Percentiles rank a stretch among this genome's conserved stretches.
phyloP scores from a whole-genome alignment of 2,888 invertebrate genomes.

The Plagodis pulveraria region DNA sequence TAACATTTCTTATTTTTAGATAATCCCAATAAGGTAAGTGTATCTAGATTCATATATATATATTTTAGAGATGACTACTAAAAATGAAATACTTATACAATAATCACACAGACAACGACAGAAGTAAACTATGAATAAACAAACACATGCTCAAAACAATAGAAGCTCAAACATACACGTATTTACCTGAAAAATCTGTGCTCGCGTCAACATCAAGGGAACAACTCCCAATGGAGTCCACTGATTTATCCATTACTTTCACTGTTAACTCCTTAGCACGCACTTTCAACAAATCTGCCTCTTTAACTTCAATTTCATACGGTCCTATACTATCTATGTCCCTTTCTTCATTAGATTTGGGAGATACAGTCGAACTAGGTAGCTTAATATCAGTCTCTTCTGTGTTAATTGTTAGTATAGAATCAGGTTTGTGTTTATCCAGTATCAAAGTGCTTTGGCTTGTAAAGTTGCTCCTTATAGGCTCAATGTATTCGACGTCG shows the following conservation, averaged over 20 bases:
- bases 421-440: slow-evolving; percentile 69
- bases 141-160: slow-evolving; percentile 46
- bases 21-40: no score
- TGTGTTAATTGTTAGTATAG: slow-evolving; percentile 73
- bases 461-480: slow-evolving; percentile 78
- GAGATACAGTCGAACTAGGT: slow-evolving; percentile 77
- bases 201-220: slow-evolving; percentile 93
- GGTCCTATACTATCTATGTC: slow-evolving; percentile 77
- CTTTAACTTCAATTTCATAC: slow-evolving; percentile 78
- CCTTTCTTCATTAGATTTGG: slow-evolving; percentile 62
- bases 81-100: slow-evolving; percentile 18
- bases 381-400: slow-evolving; percentile 77
- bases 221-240: slow-evolving; percentile 95
- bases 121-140: slow-evolving; percentile 37
- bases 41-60: no score
- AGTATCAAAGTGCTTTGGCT: slow-evolving; percentile 79
- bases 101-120: slow-evolving; percentile 32
- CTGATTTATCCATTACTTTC: slow-evolving; percentile 89
- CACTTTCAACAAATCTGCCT: slow-evolving; percentile 69
- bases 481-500: slow-evolving; percentile 81
- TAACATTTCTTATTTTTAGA: no score
- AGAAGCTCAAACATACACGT: slow-evolving; percentile 50
- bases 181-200: slow-evolving; percentile 90
- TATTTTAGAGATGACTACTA: slow-evolving; percentile 20
- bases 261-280: slow-evolving; percentile 69